Evolutionary conservation across 2,113 vertebrate genomes (phyloP).

Genomic region (Hydrolagus affinis): DNA sequence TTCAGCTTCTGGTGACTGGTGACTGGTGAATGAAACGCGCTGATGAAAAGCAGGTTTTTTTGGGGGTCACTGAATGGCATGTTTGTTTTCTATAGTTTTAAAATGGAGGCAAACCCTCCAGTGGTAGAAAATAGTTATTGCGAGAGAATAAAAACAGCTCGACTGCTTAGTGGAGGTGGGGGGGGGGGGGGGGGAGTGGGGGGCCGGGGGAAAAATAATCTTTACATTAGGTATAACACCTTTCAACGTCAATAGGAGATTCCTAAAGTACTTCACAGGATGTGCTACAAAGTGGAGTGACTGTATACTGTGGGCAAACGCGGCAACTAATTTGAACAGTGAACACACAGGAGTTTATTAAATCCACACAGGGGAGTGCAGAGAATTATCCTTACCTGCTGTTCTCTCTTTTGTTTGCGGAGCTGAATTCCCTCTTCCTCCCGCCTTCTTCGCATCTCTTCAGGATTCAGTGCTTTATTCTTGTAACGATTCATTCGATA

Average conservation of each 20-base stretch:
- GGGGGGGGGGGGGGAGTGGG: too few relatives aligned
- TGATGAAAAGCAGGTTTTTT: too few relatives aligned
- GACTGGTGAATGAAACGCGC: too few relatives aligned
- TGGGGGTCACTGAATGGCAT: too few relatives aligned
- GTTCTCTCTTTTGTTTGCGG: conserved; percentile 94
- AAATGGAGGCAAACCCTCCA: too few relatives aligned
- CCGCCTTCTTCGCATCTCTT: conserved; percentile 89
- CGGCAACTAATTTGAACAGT: neutral
- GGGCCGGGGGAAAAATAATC: neutral
- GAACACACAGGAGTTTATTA: neutral
- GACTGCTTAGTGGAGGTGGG: too few relatives aligned
- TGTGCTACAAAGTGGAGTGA: neutral
- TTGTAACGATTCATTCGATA: conserved; percentile 98
- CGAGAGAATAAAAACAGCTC: too few relatives aligned
- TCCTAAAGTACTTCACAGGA: neutral
- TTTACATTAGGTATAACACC: too few relatives aligned
- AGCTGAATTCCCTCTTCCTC: conserved; percentile 96
- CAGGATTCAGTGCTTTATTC: conserved; percentile 95
- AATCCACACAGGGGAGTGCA: too few relatives aligned
- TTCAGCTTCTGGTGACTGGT: too few relatives aligned
- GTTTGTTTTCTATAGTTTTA: too few relatives aligned
- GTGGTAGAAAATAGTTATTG: too few relatives aligned
- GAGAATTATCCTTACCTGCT: conserved; percentile 64
- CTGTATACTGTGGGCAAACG: neutral
- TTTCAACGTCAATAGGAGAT: neutral